Conservation (phyloP, 1,140 invertebrate genomes). For the Conus betulinus region DNA sequence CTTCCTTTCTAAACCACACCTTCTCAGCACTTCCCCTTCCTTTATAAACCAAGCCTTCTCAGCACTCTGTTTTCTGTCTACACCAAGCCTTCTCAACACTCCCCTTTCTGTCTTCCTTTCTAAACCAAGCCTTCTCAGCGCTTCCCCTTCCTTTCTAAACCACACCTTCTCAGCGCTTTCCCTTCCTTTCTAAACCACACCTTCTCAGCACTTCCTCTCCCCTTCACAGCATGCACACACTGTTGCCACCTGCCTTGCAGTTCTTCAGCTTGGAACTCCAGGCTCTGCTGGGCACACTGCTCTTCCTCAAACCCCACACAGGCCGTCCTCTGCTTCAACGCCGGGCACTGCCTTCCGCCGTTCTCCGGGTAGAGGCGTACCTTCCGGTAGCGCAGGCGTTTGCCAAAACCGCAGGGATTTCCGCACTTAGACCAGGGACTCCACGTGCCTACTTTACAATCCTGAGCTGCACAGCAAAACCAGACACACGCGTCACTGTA, state of each 20-base stretch:
- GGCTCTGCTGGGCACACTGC: conserved; percentile 39
- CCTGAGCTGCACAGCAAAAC: conserved; percentile 53
- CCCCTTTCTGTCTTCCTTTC: too few relatives aligned
- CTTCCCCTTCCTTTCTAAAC: too few relatives aligned
- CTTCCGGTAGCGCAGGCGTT: conserved; percentile 51
- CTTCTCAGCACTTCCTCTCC: too few relatives aligned
- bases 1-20: too few relatives aligned
- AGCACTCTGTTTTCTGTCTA: too few relatives aligned
- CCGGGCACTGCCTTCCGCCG: conserved; percentile 62
- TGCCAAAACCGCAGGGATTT: conserved; percentile 58
- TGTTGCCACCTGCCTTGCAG: conserved; percentile 37
- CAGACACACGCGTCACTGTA: neutral
- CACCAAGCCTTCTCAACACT: too few relatives aligned
- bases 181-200: too few relatives aligned
- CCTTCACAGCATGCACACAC: neutral
- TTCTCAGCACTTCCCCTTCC: too few relatives aligned
- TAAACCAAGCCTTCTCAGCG: too few relatives aligned
- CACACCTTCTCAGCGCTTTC: too few relatives aligned
- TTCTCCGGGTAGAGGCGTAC: conserved; percentile 54
- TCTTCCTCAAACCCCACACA: conserved; percentile 51
- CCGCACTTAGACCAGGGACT: conserved; percentile 56
- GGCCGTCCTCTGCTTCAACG: conserved; percentile 53
- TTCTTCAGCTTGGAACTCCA: conserved; percentile 48
- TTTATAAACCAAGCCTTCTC: too few relatives aligned
- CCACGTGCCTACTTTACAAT: conserved; percentile 59